Conservation (phyloP, 2,797 vertebrate species). For the Siniperca obscura region DNA sequence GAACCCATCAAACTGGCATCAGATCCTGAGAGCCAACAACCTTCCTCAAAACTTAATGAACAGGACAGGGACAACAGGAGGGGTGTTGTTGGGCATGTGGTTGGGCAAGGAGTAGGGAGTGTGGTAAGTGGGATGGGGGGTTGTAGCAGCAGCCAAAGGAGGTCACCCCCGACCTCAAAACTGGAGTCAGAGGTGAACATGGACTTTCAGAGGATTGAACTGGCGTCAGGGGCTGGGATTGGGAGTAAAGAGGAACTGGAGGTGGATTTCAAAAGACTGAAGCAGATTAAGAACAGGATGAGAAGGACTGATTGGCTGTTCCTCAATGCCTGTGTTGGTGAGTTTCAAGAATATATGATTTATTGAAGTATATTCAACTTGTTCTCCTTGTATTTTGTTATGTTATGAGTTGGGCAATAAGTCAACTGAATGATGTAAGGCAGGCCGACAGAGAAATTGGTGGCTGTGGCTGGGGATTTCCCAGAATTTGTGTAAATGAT, state of each 20-base stretch:
- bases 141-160: slow-evolving; percentile 89
- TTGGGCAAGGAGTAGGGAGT: slow-evolving; percentile 71
- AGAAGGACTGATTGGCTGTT: slow-evolving; percentile 99
- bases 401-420: slow-evolving; percentile 1
- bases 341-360: slow-evolving; percentile 77
- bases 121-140: slow-evolving; percentile 82
- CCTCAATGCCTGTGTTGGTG: slow-evolving; percentile 98
- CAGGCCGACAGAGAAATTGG: background rate
- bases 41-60: slow-evolving; percentile 90
- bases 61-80: slow-evolving; percentile 86
- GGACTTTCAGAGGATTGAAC: slow-evolving; percentile 97
- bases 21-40: slow-evolving; percentile 72
- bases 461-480: slow-evolving; percentile 10
- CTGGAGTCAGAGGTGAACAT: slow-evolving; percentile 93
- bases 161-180: slow-evolving; percentile 91
- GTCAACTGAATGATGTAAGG: slow-evolving; percentile 16
- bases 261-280: slow-evolving; percentile 98
- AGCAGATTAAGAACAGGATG: slow-evolving; percentile 99
- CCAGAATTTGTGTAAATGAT: slow-evolving; percentile 22
- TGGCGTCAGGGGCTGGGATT: slow-evolving; percentile 92
- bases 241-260: slow-evolving; percentile 95
- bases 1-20: slow-evolving; percentile 92
- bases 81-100: slow-evolving; percentile 64
- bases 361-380: background rate
- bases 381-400: background rate